Conservation (phyloP, 2,888 invertebrate species). For the Drosophila macrospina region DNA sequence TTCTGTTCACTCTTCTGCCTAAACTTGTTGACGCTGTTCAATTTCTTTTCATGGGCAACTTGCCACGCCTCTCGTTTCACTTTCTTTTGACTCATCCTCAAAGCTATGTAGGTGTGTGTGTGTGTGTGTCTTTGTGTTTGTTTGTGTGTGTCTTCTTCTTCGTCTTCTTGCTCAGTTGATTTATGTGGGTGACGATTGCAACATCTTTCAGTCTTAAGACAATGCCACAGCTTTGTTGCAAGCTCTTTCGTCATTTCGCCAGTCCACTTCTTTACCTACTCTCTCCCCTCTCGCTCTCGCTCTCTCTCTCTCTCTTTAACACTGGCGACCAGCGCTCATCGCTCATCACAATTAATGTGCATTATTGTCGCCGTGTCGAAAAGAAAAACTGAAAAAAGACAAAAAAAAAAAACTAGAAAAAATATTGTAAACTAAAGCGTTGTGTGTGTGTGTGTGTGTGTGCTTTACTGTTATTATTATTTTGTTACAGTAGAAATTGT, state of each 20-base stretch:
- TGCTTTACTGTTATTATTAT: conserved; percentile 21
- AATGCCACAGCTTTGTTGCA: conserved; percentile 65
- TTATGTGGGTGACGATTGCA: conserved; percentile 76
- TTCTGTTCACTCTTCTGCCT: conserved; percentile 29
- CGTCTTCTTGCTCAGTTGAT: conserved; percentile 19
- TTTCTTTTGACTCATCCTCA: conserved; percentile 63
- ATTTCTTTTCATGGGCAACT: conserved; percentile 69
- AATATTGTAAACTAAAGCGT: conserved; percentile 22
- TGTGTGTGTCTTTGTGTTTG: neutral
- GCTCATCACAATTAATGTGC: conserved; percentile 72
- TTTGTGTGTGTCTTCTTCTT: neutral
- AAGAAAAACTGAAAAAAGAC: conserved; percentile 25
- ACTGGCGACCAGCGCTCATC: conserved; percentile 6
- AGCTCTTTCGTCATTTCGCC: conserved; percentile 22
- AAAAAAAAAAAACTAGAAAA: conserved; percentile 12
- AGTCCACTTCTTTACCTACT: neutral
- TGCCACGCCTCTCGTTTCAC: conserved; percentile 59
- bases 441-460: conserved; percentile 2
- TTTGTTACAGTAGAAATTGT: conserved; percentile 76
- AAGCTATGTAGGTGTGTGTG: neutral
- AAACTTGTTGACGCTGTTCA: conserved; percentile 41
- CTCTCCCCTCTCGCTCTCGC: neutral
- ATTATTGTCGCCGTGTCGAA: conserved; percentile 56
- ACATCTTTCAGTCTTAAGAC: conserved; percentile 52
- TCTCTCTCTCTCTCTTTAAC: neutral